phyloP scores from a whole-genome alignment of 2,797 vertebrate species.

The Pogonophryne albipinna region DNA sequence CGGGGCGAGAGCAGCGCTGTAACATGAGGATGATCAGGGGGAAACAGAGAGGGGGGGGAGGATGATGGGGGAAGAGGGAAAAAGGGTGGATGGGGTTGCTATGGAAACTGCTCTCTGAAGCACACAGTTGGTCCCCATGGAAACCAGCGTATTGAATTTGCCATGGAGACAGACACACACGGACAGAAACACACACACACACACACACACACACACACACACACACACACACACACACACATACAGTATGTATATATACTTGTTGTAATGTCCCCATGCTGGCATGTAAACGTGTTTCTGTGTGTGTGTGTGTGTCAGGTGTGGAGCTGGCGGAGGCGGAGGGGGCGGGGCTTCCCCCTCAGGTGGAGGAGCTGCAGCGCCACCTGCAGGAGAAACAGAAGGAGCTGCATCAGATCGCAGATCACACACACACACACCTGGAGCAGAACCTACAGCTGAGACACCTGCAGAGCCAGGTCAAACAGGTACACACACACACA shows the following conservation, averaged over 20 bases:
- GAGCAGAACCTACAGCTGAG: conserved; percentile 97
- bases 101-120: conserved; percentile 84
- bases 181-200: background rate
- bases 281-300: conserved; percentile 21
- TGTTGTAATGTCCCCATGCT: background rate
- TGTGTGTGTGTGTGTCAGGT: conserved; percentile 80
- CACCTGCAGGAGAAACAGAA: conserved; percentile 97
- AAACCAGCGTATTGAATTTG: conserved; percentile 79
- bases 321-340: conserved; percentile 95
- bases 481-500: conserved; percentile 90
- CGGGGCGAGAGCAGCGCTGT: background rate
- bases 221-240: background rate
- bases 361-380: conserved; percentile 95
- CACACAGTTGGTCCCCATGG: conserved; percentile 80
- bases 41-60: conserved; percentile 48
- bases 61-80: conserved; percentile 51
- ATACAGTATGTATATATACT: background rate
- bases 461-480: conserved; percentile 97
- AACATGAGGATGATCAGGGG: conserved; percentile 32
- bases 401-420: conserved; percentile 94
- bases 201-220: too few relatives aligned
- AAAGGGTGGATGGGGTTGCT: conserved; percentile 70
- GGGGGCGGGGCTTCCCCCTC: conserved; percentile 88
- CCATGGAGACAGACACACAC: conserved; percentile 66
- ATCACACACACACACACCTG: conserved; percentile 95